Evolutionary conservation across 2,797 vertebrate species (phyloP).

Genomic region (Merluccius polli): DNA sequence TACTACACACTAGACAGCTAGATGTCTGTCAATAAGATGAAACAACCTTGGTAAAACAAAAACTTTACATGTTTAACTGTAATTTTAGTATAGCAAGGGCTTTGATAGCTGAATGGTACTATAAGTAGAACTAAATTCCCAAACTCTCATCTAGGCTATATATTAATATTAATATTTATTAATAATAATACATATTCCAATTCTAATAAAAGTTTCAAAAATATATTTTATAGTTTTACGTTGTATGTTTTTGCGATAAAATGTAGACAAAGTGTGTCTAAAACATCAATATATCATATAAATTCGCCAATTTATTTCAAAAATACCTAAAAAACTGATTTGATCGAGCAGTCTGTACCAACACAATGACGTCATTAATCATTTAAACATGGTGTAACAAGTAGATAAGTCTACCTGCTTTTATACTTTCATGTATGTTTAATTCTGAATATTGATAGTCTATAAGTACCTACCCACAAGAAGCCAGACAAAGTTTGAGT

Average conservation of each 20-base stretch:
- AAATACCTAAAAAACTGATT: neutral
- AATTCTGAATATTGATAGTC: neutral
- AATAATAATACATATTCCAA: too few relatives aligned
- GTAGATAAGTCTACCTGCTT: neutral
- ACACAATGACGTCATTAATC: too few relatives aligned
- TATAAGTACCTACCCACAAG: conserved; percentile 86
- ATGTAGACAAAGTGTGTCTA: too few relatives aligned
- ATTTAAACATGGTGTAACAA: neutral
- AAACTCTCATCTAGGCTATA: neutral
- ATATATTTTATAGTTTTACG: too few relatives aligned
- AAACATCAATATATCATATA: too few relatives aligned
- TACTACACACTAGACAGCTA: too few relatives aligned
- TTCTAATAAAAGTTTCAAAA: too few relatives aligned
- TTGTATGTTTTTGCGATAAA: too few relatives aligned
- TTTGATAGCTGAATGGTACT: neutral
- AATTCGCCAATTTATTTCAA: neutral
- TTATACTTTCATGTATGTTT: neutral
- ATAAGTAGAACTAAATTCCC: neutral
- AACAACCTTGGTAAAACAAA: too few relatives aligned
- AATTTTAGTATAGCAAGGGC: neutral
- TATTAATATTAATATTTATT: neutral
- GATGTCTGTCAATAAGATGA: too few relatives aligned
- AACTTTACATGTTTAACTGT: too few relatives aligned
- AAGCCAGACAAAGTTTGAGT: conserved; percentile 97
- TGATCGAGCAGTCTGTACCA: neutral